Base-by-base conservation (phyloP, 2,797 vertebrate genomes). In the Cuculus canorus region DNA sequence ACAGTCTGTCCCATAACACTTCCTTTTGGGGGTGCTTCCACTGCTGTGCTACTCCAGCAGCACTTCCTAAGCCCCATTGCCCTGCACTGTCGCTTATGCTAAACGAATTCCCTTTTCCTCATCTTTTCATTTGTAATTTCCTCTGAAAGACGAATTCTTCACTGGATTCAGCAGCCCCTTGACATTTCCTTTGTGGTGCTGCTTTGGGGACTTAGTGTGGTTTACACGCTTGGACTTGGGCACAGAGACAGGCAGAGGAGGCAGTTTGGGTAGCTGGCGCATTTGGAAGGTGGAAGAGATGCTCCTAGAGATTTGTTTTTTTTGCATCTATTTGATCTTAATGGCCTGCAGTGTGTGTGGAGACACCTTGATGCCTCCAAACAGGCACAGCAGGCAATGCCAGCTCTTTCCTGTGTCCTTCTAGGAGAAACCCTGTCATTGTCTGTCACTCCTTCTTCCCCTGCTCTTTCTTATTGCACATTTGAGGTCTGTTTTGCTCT, bases 191-290 rank as follows among this genome's bases (percentile, higher is more conserved):
- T 75, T 1, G 1, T 4, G 30, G 10, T 72, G 53, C 18, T 5
- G 3, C 17, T 52, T n/a, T 54, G 32, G 16, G 8, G 4, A 5
- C 2, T 60, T 56, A 1, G 0, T 1, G 1, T 64, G 28, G 24
- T 93, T 39, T 64, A 16, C 13, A 11, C 2, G 0, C 25, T 37
- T 13, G 54, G 78, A 45, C 37, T 81, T 60, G 5, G 22, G 45
- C 43, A 17, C 27, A 50, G 69, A 27, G 28, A 15, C 15, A 2
- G 0, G 9, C 25, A 57, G 70, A 22, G 25, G 57, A 8, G 2
- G 5, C 53, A 12, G 23, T 5, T 8, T 28, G 25, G 25, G 24
- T 47, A 17, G 7, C 13, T 54, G 57, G 12, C 45, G 35, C 43
- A 8, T 30, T 79, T 64, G 7, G 28, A 76, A 53, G 21, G 35